phyloP scores from a whole-genome alignment of 2,113 vertebrate species.

The Myotis brandtii region DNA sequence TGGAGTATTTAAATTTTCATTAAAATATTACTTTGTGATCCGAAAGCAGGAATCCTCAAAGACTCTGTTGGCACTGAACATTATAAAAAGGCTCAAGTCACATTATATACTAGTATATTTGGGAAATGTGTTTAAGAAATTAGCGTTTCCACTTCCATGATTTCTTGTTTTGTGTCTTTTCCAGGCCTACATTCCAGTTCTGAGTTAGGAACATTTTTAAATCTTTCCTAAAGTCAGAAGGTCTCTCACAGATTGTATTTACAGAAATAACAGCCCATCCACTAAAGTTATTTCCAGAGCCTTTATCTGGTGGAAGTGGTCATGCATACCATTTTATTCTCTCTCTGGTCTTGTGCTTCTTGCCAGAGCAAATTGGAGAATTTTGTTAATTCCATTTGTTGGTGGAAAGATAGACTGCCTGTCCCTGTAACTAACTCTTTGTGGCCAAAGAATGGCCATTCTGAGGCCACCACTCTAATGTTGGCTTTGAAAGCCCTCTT shows the following conservation, averaged over 20 bases:
- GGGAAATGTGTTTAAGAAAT: constrained; percentile 53
- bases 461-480: not conserved
- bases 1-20: constrained; percentile 56
- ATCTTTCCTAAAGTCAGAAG: constrained; percentile 13
- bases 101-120: constrained; percentile 37
- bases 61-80: not conserved
- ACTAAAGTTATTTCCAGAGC: not conserved
- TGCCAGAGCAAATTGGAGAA: not conserved
- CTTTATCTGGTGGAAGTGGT: not conserved
- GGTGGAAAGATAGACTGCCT: not conserved
- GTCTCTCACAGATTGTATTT: constrained; percentile 10
- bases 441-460: not conserved
- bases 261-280: not conserved
- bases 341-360: not conserved
- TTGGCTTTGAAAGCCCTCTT: not conserved
- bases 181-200: constrained; percentile 20
- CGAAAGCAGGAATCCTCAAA: constrained; percentile 55
- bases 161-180: constrained; percentile 49
- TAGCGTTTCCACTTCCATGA: not conserved
- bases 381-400: not conserved
- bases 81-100: not conserved
- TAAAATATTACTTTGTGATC: constrained; percentile 30
- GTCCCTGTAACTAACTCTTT: not conserved
- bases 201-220: constrained; percentile 21
- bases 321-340: not conserved